Evolutionary conservation across 2,113 vertebrate species (phyloP).

Genomic region (Eudorcas thomsonii): DNA sequence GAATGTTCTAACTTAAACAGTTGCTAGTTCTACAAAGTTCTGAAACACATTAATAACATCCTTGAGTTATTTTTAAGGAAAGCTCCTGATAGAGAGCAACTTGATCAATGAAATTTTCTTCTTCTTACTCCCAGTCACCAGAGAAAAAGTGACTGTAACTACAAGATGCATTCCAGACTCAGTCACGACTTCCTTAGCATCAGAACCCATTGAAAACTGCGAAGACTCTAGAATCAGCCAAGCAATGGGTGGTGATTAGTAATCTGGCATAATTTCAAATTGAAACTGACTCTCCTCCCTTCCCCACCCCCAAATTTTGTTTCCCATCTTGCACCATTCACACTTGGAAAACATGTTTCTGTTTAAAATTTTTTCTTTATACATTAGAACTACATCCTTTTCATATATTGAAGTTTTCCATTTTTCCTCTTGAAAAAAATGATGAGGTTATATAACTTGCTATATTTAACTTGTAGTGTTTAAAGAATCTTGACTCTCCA

Average conservation of each 20-base stretch:
- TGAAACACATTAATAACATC: not conserved
- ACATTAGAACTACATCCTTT: not conserved
- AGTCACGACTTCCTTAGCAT: not conserved
- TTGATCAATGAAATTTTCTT: not conserved
- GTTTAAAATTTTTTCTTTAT: not conserved
- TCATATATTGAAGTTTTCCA: not conserved
- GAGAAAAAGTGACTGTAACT: not conserved
- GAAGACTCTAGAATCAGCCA: not conserved
- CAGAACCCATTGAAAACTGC: not conserved
- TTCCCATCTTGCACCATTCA: not conserved
- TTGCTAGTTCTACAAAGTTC: not conserved
- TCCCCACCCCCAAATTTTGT: not conserved
- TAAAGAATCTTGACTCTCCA: not conserved
- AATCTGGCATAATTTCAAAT: not conserved
- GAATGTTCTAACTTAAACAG: not conserved
- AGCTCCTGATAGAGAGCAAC: not conserved
- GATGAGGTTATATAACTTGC: not conserved
- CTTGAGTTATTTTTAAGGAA: not conserved
- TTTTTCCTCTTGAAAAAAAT: not conserved
- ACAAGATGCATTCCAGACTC: not conserved
- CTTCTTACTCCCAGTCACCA: not conserved
- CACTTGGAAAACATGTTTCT: not conserved
- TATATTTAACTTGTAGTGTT: not conserved
- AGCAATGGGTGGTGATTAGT: not conserved
- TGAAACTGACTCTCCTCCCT: not conserved